A percentile compares a stretch with the other conserved stretches of the same genome.
Conservation (phyloP, 2,797 vertebrate species). For the Tamandua tetradactyla region DNA sequence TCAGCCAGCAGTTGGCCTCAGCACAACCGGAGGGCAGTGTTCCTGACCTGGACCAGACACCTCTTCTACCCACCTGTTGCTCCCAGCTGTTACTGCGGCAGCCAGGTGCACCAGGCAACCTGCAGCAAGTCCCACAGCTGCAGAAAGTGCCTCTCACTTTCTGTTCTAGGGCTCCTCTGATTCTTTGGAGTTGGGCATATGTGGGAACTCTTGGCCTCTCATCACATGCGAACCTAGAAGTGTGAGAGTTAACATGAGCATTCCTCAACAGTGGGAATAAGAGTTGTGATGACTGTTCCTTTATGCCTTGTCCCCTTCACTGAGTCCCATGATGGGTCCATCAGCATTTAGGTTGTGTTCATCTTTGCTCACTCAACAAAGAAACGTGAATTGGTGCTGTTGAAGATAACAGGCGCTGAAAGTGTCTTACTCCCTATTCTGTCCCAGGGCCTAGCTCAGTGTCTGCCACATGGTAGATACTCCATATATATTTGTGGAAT, state of each 20-base stretch:
- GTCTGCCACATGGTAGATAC: background rate
- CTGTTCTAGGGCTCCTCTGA: background rate
- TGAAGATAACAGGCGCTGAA: background rate
- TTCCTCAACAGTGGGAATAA: background rate
- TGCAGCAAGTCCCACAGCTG: background rate
- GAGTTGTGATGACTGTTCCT: background rate
- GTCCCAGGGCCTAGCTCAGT: background rate
- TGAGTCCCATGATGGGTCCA: background rate
- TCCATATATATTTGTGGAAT: background rate
- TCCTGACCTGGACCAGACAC: background rate
- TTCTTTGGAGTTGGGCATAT: background rate
- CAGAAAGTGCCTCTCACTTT: background rate
- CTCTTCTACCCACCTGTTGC: rapidly evolving
- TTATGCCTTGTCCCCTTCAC: background rate
- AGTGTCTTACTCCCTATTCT: background rate
- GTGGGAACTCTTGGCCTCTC: background rate
- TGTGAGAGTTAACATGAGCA: background rate
- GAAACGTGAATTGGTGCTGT: background rate
- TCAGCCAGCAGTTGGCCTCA: background rate
- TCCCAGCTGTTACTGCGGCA: background rate
- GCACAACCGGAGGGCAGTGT: background rate
- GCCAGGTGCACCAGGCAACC: background rate
- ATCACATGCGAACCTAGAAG: background rate
- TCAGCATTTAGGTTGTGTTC: background rate
- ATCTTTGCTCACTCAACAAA: background rate